Base-by-base conservation (phyloP, 1,140 invertebrate genomes). In the Chironomus tepperi region DNA sequence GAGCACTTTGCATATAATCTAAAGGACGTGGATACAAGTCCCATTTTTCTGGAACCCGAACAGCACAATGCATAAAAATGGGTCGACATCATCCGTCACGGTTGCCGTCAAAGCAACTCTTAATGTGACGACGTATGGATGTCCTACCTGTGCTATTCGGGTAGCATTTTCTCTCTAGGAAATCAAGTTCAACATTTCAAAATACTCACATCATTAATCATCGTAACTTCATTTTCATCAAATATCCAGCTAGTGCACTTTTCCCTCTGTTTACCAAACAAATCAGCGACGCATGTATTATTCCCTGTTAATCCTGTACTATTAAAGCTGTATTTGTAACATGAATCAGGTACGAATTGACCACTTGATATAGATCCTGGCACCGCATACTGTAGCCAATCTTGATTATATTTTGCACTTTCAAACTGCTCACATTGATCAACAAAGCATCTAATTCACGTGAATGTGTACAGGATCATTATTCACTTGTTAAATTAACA, bases 171-270 rank as follows among this genome's bases (percentile, higher is more conserved):
- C n/a, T n/a, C n/a, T n/a, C n/a, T n/a, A n/a, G 76, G 5, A 34
- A 34, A 34, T 34, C 24, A 34, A n/a, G n/a, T n/a, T n/a, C 24
- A 34, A 34, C n/a, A n/a, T n/a, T n/a, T n/a, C n/a, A n/a, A 34
- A 34, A 34, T 5, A 76, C 80, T 81, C 78, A 86, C 85, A 75
- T 88, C 85, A 76, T 84, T 84, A 0, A 87, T 84, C 76, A 88
- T 87, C 0, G 87, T 88, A 5, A 79, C 77, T 76, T 88, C 86
- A 10, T 79, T 73, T 10, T 76, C 75, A n/a, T 81, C 80, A 78
- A 84, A 88, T 0, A 88, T 81, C 82, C 86, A 87, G 8, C 81
- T 74, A 24, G 79, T 76, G 76, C 86, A 88, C 34, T 72, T 79
- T 75, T 76, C 79, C 18, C 76, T 67, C 74, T 78, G 24, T 73